These are phyloP conservation scores for Acanthococcus lagerstroemiae DNA, from an alignment of 2,888 invertebrate species.

Conservation along the genomic window DNA sequence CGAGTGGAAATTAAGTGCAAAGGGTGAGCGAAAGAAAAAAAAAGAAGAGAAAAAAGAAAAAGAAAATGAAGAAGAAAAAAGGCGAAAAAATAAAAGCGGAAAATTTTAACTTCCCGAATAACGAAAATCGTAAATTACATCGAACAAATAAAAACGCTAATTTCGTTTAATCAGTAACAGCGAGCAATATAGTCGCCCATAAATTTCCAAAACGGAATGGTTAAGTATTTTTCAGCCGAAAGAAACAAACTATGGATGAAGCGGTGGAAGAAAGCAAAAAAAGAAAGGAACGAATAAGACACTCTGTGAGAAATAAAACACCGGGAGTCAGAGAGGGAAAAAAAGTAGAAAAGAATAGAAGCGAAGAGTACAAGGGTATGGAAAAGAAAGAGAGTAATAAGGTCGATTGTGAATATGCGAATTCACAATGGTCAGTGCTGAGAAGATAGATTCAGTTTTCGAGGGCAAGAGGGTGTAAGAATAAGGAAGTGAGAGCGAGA, in stretches of 20 bases:
- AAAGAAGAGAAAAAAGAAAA: slow-evolving; percentile 25
- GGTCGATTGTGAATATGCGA: too few relatives aligned
- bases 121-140: slow-evolving; percentile 21
- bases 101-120: slow-evolving; percentile 6
- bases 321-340: neutral
- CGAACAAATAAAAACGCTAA: slow-evolving; percentile 22
- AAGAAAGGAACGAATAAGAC: neutral
- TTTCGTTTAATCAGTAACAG: slow-evolving; percentile 27
- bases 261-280: neutral
- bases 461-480: too few relatives aligned
- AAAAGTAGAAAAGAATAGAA: neutral
- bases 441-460: too few relatives aligned
- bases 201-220: slow-evolving; percentile 24
- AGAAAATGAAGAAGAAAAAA: slow-evolving; percentile 24
- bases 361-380: neutral
- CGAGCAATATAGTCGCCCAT: slow-evolving; percentile 22
- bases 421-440: too few relatives aligned
- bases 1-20: too few relatives aligned
- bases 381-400: too few relatives aligned
- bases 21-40: too few relatives aligned
- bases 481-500: too few relatives aligned
- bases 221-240: slow-evolving; percentile 3
- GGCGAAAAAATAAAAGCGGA: slow-evolving; percentile 33
- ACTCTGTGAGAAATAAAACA: neutral
- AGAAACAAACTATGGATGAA: neutral